A percentile compares a stretch with the other conserved stretches of the same genome.
phyloP scores from a whole-genome alignment of 2,113 vertebrate species.

The Bungarus multicinctus region DNA sequence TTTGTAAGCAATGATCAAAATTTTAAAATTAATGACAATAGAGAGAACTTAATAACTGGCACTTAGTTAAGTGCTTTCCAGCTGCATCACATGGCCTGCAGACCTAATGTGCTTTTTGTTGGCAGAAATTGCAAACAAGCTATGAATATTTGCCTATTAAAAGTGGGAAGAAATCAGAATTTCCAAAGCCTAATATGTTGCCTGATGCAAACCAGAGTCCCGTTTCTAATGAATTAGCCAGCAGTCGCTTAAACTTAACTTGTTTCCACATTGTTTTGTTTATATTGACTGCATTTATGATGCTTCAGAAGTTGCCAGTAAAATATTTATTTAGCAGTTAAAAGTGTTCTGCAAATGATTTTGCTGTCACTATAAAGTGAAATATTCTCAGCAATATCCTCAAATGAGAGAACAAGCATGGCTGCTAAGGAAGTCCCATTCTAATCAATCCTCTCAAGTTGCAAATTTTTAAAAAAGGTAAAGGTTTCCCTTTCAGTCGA shows the following conservation, averaged over 20 bases:
- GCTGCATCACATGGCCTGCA: conserved; percentile 23
- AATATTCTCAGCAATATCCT: conserved; percentile 63
- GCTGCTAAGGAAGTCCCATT: conserved; percentile 63
- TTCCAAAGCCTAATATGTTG: conserved; percentile 53
- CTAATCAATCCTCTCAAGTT: conserved; percentile 66
- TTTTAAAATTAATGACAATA: conserved; percentile 17
- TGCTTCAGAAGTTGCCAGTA: conserved; percentile 72
- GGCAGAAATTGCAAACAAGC: conserved; percentile 62
- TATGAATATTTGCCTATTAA: conserved; percentile 62
- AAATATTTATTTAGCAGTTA: conserved; percentile 75
- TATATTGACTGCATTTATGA: conserved; percentile 74
- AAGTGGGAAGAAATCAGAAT: conserved; percentile 55
- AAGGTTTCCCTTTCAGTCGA: too few relatives aligned
- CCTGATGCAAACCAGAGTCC: conserved; percentile 65
- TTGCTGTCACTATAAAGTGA: conserved; percentile 69
- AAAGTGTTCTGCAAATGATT: conserved; percentile 74
- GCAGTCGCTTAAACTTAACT: conserved; percentile 41
- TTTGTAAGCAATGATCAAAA: background rate
- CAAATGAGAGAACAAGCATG: conserved; percentile 64
- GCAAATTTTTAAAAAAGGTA: conserved; percentile 23
- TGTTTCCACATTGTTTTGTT: conserved; percentile 68
- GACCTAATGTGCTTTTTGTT: conserved; percentile 8
- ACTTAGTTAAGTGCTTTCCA: conserved; percentile 13
- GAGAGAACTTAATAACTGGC: conserved; percentile 18
- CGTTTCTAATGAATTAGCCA: conserved; percentile 46